Base-by-base conservation (phyloP, 1,140 invertebrate genomes). In the Dendrolimus punctatus region DNA sequence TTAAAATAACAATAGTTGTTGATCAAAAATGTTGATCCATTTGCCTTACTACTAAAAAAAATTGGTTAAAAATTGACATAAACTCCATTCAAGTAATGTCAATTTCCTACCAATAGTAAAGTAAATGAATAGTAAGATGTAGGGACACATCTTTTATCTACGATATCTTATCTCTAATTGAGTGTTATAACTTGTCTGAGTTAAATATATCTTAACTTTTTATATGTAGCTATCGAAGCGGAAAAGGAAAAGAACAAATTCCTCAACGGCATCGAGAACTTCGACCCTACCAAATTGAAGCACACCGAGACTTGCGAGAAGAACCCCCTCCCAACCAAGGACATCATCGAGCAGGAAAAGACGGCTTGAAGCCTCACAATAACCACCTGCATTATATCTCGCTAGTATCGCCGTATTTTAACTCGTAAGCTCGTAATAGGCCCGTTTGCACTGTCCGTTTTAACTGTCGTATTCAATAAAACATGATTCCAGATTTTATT, bases 251-350 rank as follows among this genome's bases (percentile, higher is more conserved):
- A 96, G 81, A 93, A 94, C 80, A 90, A 95, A 67, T 90, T 96
- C 61, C 91, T 96, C 64, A 93, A 93, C 71, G 95, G 95, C 62
- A 96, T 97, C 71, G 95, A 96, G 85, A 94, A 93, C 76, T 97
- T 96, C 79, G 93, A 96, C 88, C 87, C 92, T 39, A 91, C 89
- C 58, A 95, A 95, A 83, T 81, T 97, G 87, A 96, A 96, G 85
- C 95, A 94, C 73, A 94, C 95, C 46, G 93, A 96, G 87, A 97
- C 95, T 49, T 92, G 92, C 72, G 95, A 96, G 84, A 96, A 96
- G 87, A 96, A 96, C 88, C 92, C 93, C 51, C 89, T 97, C 73
- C 95, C 95, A 66, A 95, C 94, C 75, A 94, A 95, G 90, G 93
- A 94, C 86, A 87, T 90, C 59, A 93, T 93, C 69, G 92, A 92